Evolutionary conservation across 2,113 vertebrate species (phyloP), one percentile per base, ranked within the genome.

Genomic region (Cyanoliseus patagonus): DNA sequence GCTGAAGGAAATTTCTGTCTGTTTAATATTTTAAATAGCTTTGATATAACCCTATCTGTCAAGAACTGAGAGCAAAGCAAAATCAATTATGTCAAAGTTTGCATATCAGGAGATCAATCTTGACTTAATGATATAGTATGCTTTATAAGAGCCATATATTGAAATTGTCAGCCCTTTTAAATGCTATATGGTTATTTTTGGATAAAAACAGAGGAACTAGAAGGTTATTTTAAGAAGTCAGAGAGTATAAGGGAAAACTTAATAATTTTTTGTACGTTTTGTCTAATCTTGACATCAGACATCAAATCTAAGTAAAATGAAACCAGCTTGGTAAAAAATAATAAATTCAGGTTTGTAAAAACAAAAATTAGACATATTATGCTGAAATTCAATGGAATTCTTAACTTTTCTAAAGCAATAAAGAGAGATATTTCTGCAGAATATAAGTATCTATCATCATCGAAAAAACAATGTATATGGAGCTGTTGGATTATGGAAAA

Each of bases 1-100:
- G 84, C 69, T 86, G 90, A 95, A 86, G 74, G 47, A 95, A 72
- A 90, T 28, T 70, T 92, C 55, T 90, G 37, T 92, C 91, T 91
- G 31, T 72, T 73, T 94, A 77, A 46, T 88, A 92, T 92, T 95
- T 35, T 72, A 64, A 88, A 67, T 70, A 81, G 23, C 42, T 94
- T 91, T 94, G 83, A 80, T 95, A 46, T 16, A 94, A 86, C 61
- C 27, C 11, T 83, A 22, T 69, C 52, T 94, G 41, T 67, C 62
- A 91, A 83, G 80, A 57, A 74, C 19, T 39, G 41, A 83, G 12
- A 80, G 31, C 79, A 73, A 84, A 91, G 18, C 75, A 78, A 85
- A 83, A 55, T 61, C 3, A 76, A 53, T 37, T 77, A 91, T 69
- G 31, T 55, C 77, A 86, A 89, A 88, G 17, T 46, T 85, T 68